Conservation (phyloP, 2,888 invertebrate genomes). For the Tenthredo amoena region DNA sequence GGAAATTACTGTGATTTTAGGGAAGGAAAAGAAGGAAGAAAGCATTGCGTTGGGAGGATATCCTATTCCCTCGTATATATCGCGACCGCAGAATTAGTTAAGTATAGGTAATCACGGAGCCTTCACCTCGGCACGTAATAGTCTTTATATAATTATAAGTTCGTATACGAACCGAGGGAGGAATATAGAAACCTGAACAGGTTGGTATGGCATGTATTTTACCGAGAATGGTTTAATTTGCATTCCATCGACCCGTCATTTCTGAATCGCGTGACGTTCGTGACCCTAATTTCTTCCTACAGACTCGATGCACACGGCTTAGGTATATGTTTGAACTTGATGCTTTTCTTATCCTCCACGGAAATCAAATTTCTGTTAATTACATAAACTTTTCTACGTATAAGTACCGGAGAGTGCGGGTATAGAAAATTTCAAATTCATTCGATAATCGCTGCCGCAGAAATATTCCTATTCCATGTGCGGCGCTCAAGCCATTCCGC, state of each 20-base stretch:
- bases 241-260: constrained; percentile 52
- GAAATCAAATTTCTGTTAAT: constrained; percentile 31
- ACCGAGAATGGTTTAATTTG: constrained; percentile 47
- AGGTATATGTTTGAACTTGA: constrained; percentile 40
- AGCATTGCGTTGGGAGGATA: neutral
- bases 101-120: neutral
- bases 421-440: neutral
- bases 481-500: neutral
- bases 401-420: neutral
- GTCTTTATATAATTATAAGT: constrained; percentile 19
- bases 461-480: neutral
- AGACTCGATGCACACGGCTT: constrained; percentile 32
- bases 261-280: constrained; percentile 49
- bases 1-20: neutral
- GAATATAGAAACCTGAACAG: constrained; percentile 25
- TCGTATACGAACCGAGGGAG: neutral
- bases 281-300: constrained; percentile 46
- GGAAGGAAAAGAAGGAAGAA: neutral
- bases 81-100: neutral
- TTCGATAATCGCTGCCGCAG: neutral
- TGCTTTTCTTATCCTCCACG: constrained; percentile 29
- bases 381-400: constrained; percentile 12
- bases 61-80: neutral
- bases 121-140: neutral
- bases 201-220: constrained; percentile 46